Evolutionary conservation across 1,140 invertebrate species (phyloP), one percentile per base, ranked within the genome.

Genomic region (Vanessa tameamea): DNA sequence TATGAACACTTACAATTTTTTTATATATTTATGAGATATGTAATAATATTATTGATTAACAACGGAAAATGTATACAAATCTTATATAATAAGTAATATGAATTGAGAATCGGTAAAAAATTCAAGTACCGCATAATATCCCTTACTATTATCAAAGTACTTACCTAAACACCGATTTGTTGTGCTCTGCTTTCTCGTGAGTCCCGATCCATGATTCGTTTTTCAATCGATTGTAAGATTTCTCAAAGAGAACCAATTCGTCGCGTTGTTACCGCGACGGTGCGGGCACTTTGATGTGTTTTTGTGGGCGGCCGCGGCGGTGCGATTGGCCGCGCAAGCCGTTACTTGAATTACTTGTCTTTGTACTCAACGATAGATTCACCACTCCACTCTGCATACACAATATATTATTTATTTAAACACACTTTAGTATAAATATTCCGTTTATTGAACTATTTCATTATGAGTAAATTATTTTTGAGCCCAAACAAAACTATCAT

Each of bases 241-340:
- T 90, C 79, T 77, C 81, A 83, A 91, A 89, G 84, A 80, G 82
- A 84, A 69, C 75, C 82, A 83, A 91, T 91, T 91, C 89, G 88
- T 89, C 83, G 87, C 85, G 79, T 84, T 64, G 78, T 81, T 82
- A 86, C 82, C 77, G 82, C 81, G 80, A 80, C 81, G 76, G 77
- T 37, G 85, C 87, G 86, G 88, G 70, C 50, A 71, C 87, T 92
- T 90, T 90, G 88, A 90, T 85, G 67, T 75, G 85, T 90, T 90
- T 92, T 90, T 92, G 84, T 92, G 80, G 81, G 84, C 83, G 86
- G 76, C 81, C 47, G 76, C 72, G 75, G 69, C 68, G 48, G 79
- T 67, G 71, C 82, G 82, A 87, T 88, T 87, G 85, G 86, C 78
- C 74, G 84, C 55, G 83, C 59, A 76, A 72, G 64, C 64, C 51